A percentile compares a stretch with the other conserved stretches of the same genome.
These are phyloP conservation scores for Lamellibrachia satsuma DNA, from an alignment of 2,888 invertebrate genomes.

Conservation along the genomic window DNA sequence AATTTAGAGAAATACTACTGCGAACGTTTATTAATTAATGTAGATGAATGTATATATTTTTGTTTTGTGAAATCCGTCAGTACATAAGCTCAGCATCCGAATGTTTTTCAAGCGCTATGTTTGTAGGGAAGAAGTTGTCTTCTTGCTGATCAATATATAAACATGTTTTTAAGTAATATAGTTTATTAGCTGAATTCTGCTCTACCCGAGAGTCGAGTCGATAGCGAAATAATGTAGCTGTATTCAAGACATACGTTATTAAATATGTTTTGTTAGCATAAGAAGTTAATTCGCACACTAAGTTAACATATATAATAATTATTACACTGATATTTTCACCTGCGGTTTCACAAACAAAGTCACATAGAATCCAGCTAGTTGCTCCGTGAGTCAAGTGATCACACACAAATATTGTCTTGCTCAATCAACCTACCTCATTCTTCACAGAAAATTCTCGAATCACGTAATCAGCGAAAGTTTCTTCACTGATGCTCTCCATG, in stretches of 20 bases:
- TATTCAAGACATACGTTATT: no score
- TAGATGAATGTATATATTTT: not conserved
- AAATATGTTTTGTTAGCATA: no score
- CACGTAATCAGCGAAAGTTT: not conserved
- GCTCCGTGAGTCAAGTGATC: no score
- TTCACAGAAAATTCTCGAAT: not conserved
- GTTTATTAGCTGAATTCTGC: no score
- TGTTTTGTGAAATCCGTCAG: not conserved
- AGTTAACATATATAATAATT: no score
- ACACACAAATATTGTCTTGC: not conserved
- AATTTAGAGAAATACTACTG: not conserved
- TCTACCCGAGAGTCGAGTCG: no score
- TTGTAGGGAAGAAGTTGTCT: no score
- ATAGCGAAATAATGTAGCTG: no score
- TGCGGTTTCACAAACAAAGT: no score
- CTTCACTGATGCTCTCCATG: not conserved
- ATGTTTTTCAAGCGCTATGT: no score
- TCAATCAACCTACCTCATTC: not conserved
- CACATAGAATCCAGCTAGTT: not conserved
- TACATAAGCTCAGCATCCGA: not conserved
- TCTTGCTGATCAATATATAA: not conserved
- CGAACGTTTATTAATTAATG: not conserved
- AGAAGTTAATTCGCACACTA: no score
- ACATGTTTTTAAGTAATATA: not conserved
- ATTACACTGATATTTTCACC: no score